Evolutionary conservation across 2,797 vertebrate species (phyloP).

Genomic region (Melanotaenia boesemani): DNA sequence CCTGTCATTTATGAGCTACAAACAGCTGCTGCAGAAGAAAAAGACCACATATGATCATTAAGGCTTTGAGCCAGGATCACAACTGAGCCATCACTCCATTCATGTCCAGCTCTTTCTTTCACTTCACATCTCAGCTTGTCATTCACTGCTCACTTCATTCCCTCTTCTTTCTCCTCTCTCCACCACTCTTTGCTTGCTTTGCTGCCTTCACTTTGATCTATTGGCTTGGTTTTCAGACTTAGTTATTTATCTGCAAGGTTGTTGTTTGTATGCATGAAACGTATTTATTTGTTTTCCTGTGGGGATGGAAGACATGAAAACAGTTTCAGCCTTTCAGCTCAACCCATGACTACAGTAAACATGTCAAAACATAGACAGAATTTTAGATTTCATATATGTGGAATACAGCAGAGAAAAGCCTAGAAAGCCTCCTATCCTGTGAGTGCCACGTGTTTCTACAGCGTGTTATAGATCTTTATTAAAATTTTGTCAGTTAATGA

Average conservation of each 20-base stretch:
- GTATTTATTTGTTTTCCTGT: not conserved
- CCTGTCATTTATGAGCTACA: not conserved
- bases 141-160: not conserved
- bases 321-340: not conserved
- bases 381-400: not conserved
- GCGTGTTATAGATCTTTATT: constrained; percentile 22
- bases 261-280: not conserved
- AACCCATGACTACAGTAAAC: not conserved
- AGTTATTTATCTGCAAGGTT: constrained; percentile 7
- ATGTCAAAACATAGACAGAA: not conserved
- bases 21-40: not conserved
- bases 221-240: not conserved
- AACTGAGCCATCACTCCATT: constrained; percentile 19
- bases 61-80: constrained; percentile 21
- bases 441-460: not conserved
- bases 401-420: not conserved
- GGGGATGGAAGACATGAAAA: constrained; percentile 16
- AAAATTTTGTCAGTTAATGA: constrained; percentile 28
- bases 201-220: not conserved
- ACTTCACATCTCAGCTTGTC: not conserved
- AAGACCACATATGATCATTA: constrained; percentile 30
- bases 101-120: constrained; percentile 26
- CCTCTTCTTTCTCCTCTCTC: not conserved
- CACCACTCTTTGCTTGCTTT: not conserved
- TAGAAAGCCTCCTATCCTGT: constrained; percentile 2